Evolutionary conservation across 2,888 invertebrate species (phyloP), one percentile per base, ranked within the genome.

Genomic region (Scaeva pyrastri): DNA sequence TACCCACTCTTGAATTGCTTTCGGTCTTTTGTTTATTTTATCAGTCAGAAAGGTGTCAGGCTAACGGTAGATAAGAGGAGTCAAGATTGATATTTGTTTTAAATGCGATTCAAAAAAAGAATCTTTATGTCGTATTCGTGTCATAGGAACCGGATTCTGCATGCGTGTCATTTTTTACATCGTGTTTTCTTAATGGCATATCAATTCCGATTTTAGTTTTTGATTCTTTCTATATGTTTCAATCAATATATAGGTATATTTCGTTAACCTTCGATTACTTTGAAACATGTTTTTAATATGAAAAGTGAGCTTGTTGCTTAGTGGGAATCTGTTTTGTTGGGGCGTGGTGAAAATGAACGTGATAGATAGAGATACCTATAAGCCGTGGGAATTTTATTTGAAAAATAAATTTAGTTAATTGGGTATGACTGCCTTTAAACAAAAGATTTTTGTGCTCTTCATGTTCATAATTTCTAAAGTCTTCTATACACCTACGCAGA

Each of bases 121-220:
- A 48, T 39, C 7, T 39, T 41, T 41, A 26, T 50, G 66, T 21
- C 48, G 50, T 50, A 50, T 50, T 21, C 48, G 50, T 50, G 66
- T 50, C 62, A 66, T 19, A 26, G 26, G 26, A 45, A 31, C 3
- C 16, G 7, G 36, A 68, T 52, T 60, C 75, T 88, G 88, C 81
- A 52, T 88, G 88, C 88, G 88, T 88, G 88, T 88, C 87, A 88
- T n/a, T 81, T 88, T 87, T 41, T 45, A 45, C 16, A 16, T 60
- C 45, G 21, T n/a, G 2, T 55, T 75, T 73, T 23, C 55, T 84
- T 52, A 26, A 45, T 26, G 10, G 26, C 7, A 11, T 10, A 12
- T 64, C 77, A 21, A 48, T 21, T 60, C n/a, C 7, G 1, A 2
- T 58, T 19, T 5, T 1, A 31, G 5, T 8, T 31, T 58, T 11